phyloP scores from a whole-genome alignment of 2,113 vertebrate genomes.

The Zonotrichia leucophrys region DNA sequence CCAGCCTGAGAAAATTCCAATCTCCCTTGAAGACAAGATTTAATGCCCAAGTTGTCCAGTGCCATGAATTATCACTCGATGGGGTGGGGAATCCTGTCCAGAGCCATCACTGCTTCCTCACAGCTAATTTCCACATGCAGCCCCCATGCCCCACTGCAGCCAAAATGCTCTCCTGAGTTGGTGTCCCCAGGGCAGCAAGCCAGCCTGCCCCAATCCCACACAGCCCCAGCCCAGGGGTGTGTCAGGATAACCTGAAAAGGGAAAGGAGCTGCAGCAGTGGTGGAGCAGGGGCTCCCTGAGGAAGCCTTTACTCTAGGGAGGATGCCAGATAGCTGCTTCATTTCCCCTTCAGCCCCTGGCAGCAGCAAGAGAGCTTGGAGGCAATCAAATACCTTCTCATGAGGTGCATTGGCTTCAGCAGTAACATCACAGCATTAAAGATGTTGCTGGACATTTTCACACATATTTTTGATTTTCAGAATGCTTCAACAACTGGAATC shows the following conservation, averaged over 20 bases:
- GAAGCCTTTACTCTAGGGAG: not conserved
- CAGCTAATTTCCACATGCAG: fast-evolving
- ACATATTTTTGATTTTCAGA: not conserved
- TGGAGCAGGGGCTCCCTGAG: not conserved
- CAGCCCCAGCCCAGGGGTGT: not conserved
- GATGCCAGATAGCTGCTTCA: not conserved
- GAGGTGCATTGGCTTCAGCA: not conserved
- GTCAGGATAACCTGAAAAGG: not conserved
- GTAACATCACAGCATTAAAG: not conserved
- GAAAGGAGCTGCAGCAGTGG: not conserved
- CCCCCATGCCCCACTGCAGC: not conserved
- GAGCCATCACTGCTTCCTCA: not conserved
- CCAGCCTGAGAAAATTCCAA: not conserved
- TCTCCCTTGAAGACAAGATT: not conserved
- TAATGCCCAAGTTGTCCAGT: not conserved
- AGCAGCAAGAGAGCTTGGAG: not conserved
- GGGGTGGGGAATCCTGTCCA: not conserved
- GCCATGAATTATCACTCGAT: fast-evolving
- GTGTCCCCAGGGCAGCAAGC: not conserved
- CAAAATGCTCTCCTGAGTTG: not conserved
- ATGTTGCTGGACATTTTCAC: not conserved
- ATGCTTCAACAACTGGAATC: not conserved
- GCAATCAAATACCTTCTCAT: not conserved
- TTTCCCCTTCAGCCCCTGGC: not conserved
- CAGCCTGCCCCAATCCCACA: fast-evolving